Evolutionary conservation across 2,797 vertebrate genomes (phyloP), one percentile per base, ranked within the genome.

Genomic region (Smutsia gigantea): DNA sequence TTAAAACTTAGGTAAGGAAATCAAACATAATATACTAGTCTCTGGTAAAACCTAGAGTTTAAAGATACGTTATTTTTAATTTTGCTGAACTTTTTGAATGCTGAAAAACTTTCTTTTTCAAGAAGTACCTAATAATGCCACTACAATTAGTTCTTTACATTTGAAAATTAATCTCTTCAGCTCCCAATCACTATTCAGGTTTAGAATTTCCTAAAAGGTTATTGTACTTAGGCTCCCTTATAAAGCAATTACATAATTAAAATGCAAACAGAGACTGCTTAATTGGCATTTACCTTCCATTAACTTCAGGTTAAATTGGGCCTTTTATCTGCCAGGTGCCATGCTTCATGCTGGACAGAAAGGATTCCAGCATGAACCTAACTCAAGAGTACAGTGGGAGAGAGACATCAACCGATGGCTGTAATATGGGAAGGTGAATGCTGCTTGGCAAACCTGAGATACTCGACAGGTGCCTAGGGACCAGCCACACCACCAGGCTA

Each of bases 11-110:
- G 6, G 21, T n/a, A 81, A 90, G 37, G 9, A 91, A 79, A 93
- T 15, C 89, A 96, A 64, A 79, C 46, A 78, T n/a, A 90, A 42
- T 13, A 77, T 12, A 66, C 2, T 23, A 87, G 31, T 4, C 1
- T 69, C 39, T 71, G 34, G 5, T 71, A 86, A 94, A 95, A 93
- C 3, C 15, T 74, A 10, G 12, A 75, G 10, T 95, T 88, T 63
- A 91, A 95, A 84, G 49, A 66, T 14, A 31, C 23, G 18, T 34
- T 84, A 59, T 89, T 94, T 95, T 89, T 42, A 55, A 90, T 96
- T 92, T 89, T 93, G 9, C 59, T 51, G 37, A 72, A 46, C 18
- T 88, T 78, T 69, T 34, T 53, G 27, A 94, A 82, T 79, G 17
- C 31, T 59, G 34, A 72, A 63, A 83, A 93, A 21, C 4, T 8